Evolutionary conservation across 2,888 invertebrate species (phyloP), one percentile per base, ranked within the genome.

Genomic region (Dynastes hyllus): DNA sequence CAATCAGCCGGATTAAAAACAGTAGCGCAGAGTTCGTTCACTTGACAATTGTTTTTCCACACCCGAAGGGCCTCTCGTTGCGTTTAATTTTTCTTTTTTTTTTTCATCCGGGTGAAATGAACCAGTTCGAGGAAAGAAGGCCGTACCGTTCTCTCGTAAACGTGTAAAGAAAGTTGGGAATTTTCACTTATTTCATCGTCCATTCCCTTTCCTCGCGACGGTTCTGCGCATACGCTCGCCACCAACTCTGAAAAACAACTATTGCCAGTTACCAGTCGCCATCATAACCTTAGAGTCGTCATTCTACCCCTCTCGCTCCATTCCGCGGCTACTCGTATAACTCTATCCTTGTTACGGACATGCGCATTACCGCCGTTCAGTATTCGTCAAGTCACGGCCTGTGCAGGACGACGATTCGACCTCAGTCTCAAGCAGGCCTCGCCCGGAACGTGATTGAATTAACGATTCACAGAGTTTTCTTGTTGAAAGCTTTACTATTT

Each of bases 361-460:
- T 66, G 77, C 73, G 73, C 73, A 2, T 29, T 40, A 16, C 22
- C 58, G 45, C 22, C 27, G 27, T 50, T 55, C 22, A 61, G 22
- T 73, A 58, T 73, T 67, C 66, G 77, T 53, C 77, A 55, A 67
- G 77, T 70, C 69, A 69, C 78, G 71, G 55, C 61, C 50, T 63
- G 45, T 50, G 22, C 27, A 69, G 58, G 71, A 69, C 67, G 77
- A 58, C 71, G 45, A 71, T 78, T 78, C 63, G 50, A 63, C 63
- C 53, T 80, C 77, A 80, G 80, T 80, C 61, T 37, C 27, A 29
- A 73, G 73, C 63, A 80, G 80, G 78, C 78, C 77, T 80, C 80
- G 80, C 77, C 78, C 76, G 80, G 70, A 70, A 16, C 32, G 61
- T 32, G 63, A 37, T 58, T 73, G 5, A 61, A 11, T 32, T 29